A percentile compares a stretch with the other conserved stretches of the same genome.
Evolutionary conservation across 2,113 vertebrate species (phyloP).

Genomic region (Anguilla japonica): DNA sequence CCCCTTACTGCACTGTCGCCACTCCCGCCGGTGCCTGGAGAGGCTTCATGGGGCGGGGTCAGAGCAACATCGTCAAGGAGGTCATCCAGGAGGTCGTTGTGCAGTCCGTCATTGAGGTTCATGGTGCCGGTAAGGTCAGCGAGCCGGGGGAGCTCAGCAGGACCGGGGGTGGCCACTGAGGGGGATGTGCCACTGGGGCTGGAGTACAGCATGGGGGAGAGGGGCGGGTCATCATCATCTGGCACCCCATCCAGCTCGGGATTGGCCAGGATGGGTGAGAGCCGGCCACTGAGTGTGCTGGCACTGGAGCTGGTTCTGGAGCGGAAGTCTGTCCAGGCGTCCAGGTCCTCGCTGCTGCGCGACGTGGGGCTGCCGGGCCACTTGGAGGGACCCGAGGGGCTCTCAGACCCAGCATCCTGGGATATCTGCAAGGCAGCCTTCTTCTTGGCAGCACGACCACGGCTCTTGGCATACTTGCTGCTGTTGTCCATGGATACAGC

Average conservation of each 20-base stretch:
- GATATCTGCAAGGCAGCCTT: conserved; percentile 87
- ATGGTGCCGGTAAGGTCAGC: conserved; percentile 96
- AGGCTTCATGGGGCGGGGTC: conserved; percentile 81
- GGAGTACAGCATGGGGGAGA: conserved; percentile 94
- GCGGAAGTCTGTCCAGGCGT: conserved; percentile 95
- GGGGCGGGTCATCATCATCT: conserved; percentile 82
- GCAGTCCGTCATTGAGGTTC: conserved; percentile 93
- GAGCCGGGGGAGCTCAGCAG: conserved; percentile 83
- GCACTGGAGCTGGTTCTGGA: conserved; percentile 96
- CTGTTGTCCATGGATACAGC: conserved; percentile 98
- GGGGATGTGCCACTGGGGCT: conserved; percentile 91
- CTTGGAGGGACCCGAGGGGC: conserved; percentile 83
- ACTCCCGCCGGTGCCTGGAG: conserved; percentile 69
- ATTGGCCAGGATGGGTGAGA: conserved; percentile 92
- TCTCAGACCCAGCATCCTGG: conserved; percentile 83
- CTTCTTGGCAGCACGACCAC: conserved; percentile 93
- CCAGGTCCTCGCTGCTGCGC: conserved; percentile 93
- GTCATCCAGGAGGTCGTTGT: conserved; percentile 92
- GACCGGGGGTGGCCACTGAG: conserved; percentile 77
- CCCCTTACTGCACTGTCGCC: conserved; percentile 78
- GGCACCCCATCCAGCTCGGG: conserved; percentile 88
- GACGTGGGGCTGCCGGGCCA: conserved; percentile 96
- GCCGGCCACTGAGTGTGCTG: conserved; percentile 92
- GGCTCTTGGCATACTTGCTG: conserved; percentile 92
- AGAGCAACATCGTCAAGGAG: conserved; percentile 92